A percentile compares a stretch with the other conserved stretches of the same genome.
Conservation (phyloP, 2,888 invertebrate species). For the Nineta flava region DNA sequence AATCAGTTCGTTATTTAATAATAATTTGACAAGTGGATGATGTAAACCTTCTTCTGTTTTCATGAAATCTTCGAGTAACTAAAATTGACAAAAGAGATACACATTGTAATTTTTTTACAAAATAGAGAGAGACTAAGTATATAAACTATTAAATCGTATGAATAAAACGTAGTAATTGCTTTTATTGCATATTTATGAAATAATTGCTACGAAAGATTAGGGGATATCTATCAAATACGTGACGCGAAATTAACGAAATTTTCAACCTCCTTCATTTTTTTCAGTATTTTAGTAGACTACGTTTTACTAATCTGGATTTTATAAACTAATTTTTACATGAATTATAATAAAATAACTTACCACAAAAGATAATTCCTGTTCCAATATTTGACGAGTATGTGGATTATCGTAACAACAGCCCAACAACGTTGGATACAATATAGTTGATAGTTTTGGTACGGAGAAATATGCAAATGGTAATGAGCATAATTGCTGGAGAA, state of each 20-base stretch:
- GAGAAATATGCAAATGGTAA: conserved; percentile 79
- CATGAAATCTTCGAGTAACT: conserved; percentile 41
- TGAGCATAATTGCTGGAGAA: conserved; percentile 68
- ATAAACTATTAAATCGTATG: too few relatives aligned
- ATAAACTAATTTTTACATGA: too few relatives aligned
- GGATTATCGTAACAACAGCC: conserved; percentile 49
- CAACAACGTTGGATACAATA: conserved; percentile 66
- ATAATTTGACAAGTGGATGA: conserved; percentile 33
- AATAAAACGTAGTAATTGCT: too few relatives aligned
- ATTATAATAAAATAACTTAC: conserved; percentile 26
- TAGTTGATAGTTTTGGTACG: conserved; percentile 48
- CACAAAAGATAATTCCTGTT: conserved; percentile 48
- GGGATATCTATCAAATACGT: too few relatives aligned
- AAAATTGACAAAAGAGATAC: conserved; percentile 11
- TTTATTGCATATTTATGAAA: too few relatives aligned
- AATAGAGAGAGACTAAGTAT: too few relatives aligned
- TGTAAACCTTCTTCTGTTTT: conserved; percentile 33
- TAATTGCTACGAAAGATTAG: too few relatives aligned
- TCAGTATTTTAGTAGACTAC: neutral
- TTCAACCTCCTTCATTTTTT: neutral
- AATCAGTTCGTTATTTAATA: conserved; percentile 16
- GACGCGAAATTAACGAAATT: too few relatives aligned
- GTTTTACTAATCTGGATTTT: conserved; percentile 19
- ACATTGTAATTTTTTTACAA: neutral
- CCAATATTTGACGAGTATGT: conserved; percentile 57